A percentile compares a stretch with the other conserved stretches of the same genome.
These are phyloP conservation scores for Drosophila emarginata DNA, from an alignment of 2,888 invertebrate genomes.

Conservation along the genomic window DNA sequence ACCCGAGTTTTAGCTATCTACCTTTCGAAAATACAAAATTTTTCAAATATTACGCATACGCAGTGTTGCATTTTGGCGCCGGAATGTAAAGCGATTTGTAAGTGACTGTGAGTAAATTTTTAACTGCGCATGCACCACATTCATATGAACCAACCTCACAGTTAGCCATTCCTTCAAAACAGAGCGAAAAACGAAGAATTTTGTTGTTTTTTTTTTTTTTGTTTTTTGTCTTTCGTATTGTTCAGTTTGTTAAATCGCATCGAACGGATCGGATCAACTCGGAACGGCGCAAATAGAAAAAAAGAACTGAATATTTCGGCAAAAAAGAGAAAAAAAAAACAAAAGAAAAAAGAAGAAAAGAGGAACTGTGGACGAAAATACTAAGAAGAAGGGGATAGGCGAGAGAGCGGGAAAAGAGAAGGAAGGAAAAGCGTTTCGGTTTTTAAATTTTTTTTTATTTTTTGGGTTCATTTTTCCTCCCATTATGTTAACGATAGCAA, in stretches of 20 bases:
- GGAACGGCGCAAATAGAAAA: slow-evolving; percentile 20
- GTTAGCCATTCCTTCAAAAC: neutral
- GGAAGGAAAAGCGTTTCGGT: slow-evolving; percentile 14
- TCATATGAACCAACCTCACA: slow-evolving; percentile 29
- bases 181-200: slow-evolving; percentile 24
- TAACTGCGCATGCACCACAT: slow-evolving; percentile 52
- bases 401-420: neutral
- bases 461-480: slow-evolving; percentile 3
- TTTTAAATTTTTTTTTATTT: slow-evolving; percentile 1
- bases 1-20: neutral
- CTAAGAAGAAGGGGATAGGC: neutral
- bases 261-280: slow-evolving; percentile 61
- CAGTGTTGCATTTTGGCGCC: slow-evolving; percentile 62
- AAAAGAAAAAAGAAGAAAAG: slow-evolving; percentile 25
- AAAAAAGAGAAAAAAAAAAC: slow-evolving; percentile 20
- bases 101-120: neutral
- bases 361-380: neutral
- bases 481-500: slow-evolving; percentile 50
- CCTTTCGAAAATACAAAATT: neutral
- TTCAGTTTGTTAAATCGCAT: slow-evolving; percentile 75
- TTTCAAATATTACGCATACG: slow-evolving; percentile 45
- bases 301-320: slow-evolving; percentile 16
- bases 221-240: slow-evolving; percentile 34
- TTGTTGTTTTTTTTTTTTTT: slow-evolving; percentile 33
- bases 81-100: slow-evolving; percentile 47